Evolutionary conservation across 1,140 invertebrate genomes (phyloP), one percentile per base, ranked within the genome.

Genomic region (Tetragnatha versicolor): DNA sequence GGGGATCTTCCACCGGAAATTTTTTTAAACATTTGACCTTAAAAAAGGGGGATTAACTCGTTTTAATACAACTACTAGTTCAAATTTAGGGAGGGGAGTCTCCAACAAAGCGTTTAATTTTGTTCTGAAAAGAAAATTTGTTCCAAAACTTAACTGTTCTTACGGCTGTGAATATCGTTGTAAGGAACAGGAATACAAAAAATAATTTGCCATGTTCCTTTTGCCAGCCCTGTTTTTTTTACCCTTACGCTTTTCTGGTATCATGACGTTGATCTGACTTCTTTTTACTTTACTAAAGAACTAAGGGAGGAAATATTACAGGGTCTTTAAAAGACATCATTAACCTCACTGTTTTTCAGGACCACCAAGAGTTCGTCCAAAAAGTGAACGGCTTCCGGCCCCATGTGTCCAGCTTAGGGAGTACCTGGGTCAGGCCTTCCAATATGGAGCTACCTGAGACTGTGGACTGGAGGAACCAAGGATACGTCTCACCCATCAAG

Each of bases 381-480:
- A 33, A 51, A 0, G 66, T 83, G 76, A 83, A 83, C 73, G 83
- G 83, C 37, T 76, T 69, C 55, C 58, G 42, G 42, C 17, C 17
- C 29, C 25, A 39, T 14, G 35, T 22, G 0, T 58, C 49, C 20
- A 35, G 20, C 2, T 22, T 45, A 10, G 70, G 14, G 47, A 66
- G 20, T 80, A 91, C 88, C 53, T 96, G 91, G 85, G 89, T 96
- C 58, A 82, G 88, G 45, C 92, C 93, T n/a, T 91, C 90, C n/a
- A 89, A 93, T 86, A 90, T 93, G 39, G 84, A 88, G 70, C 45
- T 95, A 42, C 93, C 94, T 17, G 85, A 88, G 20, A 79, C 85
- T 17, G 91, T 97, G 76, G 96, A 99, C 86, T 98, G 97, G 97
- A 90, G 93, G 82, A 83, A 88, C 55, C 86, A 92, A 79, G 95